phyloP scores from a whole-genome alignment of 2,888 invertebrate species.

The Oegoconia quadripuncta region DNA sequence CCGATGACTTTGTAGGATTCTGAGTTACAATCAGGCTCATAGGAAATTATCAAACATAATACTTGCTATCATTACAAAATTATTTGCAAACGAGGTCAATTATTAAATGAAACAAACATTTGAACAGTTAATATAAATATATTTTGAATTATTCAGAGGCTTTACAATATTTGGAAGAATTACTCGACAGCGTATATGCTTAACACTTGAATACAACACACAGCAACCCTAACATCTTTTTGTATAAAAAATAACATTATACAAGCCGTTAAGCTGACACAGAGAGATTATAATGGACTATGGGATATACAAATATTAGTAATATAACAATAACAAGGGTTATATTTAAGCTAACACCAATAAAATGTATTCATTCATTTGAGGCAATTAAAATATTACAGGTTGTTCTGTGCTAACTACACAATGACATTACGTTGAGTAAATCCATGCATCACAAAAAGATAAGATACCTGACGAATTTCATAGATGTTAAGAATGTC shows the following conservation, averaged over 20 bases:
- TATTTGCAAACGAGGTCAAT: not conserved
- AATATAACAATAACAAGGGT: constrained; percentile 36
- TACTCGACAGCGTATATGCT: constrained; percentile 51
- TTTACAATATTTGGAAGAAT: constrained; percentile 79
- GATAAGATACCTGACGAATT: no score
- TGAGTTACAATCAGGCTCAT: no score
- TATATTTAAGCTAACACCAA: constrained; percentile 43
- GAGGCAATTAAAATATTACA: constrained; percentile 20
- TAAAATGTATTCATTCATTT: constrained; percentile 27
- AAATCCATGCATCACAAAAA: no score
- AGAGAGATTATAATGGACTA: constrained; percentile 12
- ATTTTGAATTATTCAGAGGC: constrained; percentile 79
- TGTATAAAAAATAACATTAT: constrained; percentile 51
- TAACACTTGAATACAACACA: constrained; percentile 39
- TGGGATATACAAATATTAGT: constrained; percentile 25
- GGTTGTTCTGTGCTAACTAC: not conserved
- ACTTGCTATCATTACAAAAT: no score
- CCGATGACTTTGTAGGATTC: no score
- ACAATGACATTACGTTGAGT: no score
- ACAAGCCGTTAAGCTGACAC: constrained; percentile 45
- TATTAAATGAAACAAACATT: constrained; percentile 61
- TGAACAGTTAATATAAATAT: constrained; percentile 80
- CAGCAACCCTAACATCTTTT: constrained; percentile 34
- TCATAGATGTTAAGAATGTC: no score
- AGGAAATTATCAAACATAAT: no score